Evolutionary conservation across 92 coral and sea anemone genomes (phyloP).

Genomic region (Porites evermanni): DNA sequence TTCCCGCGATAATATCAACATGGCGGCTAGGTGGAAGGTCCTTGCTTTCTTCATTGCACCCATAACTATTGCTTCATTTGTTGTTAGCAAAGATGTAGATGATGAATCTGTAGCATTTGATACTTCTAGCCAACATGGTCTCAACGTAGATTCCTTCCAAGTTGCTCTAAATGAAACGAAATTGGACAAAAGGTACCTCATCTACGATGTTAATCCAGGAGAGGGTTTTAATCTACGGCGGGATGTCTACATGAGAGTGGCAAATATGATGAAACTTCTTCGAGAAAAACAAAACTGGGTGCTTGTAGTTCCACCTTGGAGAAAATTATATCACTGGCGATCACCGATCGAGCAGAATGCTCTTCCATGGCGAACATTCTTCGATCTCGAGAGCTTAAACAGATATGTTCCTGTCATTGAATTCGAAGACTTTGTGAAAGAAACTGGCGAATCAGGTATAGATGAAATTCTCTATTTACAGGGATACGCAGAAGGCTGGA

Average conservation of each 20-base stretch:
- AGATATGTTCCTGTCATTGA: conserved; percentile 94
- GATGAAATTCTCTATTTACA: conserved; percentile 94
- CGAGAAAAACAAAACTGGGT: conserved; percentile 92
- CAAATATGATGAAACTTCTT: conserved; percentile 85
- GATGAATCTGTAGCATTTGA: conserved; percentile 78
- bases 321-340: conserved; percentile 96
- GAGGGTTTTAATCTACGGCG: conserved; percentile 97
- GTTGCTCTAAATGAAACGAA: conserved; percentile 47
- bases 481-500: conserved; percentile 97
- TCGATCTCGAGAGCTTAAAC: conserved; percentile 91
- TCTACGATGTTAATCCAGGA: conserved; percentile 98
- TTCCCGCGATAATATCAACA: conserved; percentile 22
- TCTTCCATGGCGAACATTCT: conserved; percentile 94
- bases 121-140: conserved; percentile 67
- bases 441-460: conserved; percentile 82
- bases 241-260: conserved; percentile 94
- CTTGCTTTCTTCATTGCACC: neutral
- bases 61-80: neutral
- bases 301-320: conserved; percentile 98
- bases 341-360: conserved; percentile 87
- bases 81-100: conserved; percentile 39
- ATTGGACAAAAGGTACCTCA: conserved; percentile 74
- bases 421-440: conserved; percentile 91
- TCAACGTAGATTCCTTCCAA: conserved; percentile 65
- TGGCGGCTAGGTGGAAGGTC: neutral